A percentile compares a stretch with the other conserved stretches of the same genome.
phyloP scores from a whole-genome alignment of 2,797 vertebrate genomes.

The Zonotrichia albicollis region DNA sequence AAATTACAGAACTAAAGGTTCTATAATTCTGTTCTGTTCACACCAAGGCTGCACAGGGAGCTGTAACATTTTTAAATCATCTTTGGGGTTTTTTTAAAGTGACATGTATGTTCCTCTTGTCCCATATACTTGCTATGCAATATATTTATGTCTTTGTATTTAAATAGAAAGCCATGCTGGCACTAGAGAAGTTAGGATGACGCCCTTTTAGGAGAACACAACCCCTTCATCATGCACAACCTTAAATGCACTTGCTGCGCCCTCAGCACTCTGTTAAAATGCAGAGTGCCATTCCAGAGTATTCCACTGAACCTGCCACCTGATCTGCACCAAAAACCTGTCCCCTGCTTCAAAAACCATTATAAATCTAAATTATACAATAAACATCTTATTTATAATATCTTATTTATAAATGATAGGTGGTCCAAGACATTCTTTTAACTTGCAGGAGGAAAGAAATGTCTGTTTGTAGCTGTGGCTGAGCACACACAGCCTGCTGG shows the following conservation, averaged over 20 bases:
- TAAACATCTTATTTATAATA: too few relatives aligned
- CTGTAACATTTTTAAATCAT: neutral
- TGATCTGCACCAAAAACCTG: neutral
- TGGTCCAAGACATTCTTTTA: neutral
- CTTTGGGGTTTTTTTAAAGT: neutral
- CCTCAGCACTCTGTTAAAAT: neutral
- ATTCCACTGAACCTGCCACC: neutral
- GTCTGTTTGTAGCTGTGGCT: neutral
- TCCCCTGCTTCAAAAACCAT: neutral
- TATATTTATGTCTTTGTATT: neutral
- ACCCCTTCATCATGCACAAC: neutral
- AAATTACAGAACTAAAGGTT: neutral
- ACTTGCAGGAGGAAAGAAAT: neutral
- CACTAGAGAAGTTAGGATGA: neutral
- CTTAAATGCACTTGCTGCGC: neutral
- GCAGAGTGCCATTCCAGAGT: neutral
- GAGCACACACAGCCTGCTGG: constrained; percentile 20
- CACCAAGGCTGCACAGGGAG: neutral
- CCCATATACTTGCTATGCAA: neutral
- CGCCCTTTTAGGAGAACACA: neutral
- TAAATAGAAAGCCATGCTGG: neutral
- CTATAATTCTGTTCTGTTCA: neutral
- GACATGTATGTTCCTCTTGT: neutral
- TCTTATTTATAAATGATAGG: neutral
- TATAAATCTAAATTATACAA: too few relatives aligned